Percentiles rank a stretch among this genome's conserved stretches.
These are phyloP conservation scores for Drosophila albomicans DNA, from an alignment of 1,140 invertebrate genomes.

Conservation along the genomic window DNA sequence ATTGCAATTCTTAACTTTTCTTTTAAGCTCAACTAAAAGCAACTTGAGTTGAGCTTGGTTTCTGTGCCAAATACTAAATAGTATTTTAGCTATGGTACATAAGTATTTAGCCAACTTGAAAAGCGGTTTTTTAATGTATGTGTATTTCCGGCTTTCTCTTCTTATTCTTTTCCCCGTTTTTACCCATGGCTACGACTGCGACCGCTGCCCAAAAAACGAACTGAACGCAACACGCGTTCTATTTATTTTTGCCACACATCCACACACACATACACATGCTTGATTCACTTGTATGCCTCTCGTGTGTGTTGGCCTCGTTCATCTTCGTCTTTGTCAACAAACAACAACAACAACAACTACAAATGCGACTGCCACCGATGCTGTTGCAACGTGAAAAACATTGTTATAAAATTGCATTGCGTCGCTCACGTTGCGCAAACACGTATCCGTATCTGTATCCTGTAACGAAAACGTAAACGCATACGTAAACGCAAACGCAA, in stretches of 20 bases:
- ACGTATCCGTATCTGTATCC: constrained; percentile 56
- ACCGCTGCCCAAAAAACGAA: constrained; percentile 56
- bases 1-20: constrained; percentile 9
- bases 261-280: constrained; percentile 7
- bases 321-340: constrained; percentile 83
- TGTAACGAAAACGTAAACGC: constrained; percentile 14
- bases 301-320: constrained; percentile 65
- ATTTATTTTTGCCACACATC: constrained; percentile 71
- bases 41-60: constrained; percentile 28
- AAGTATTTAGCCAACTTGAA: constrained; percentile 54
- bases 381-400: constrained; percentile 75
- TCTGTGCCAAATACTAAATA: constrained; percentile 28
- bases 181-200: background rate
- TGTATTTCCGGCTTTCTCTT: constrained; percentile 68
- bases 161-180: background rate
- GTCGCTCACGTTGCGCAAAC: constrained; percentile 81
- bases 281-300: constrained; percentile 19
- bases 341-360: constrained; percentile 52
- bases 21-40: constrained; percentile 37
- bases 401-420: constrained; percentile 83
- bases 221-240: constrained; percentile 71
- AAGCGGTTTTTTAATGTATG: constrained; percentile 77
- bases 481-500: constrained; percentile 5
- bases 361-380: constrained; percentile 35
- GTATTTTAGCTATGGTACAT: constrained; percentile 19